phyloP scores from a whole-genome alignment of 2,113 vertebrate genomes.

The Tautogolabrus adspersus region DNA sequence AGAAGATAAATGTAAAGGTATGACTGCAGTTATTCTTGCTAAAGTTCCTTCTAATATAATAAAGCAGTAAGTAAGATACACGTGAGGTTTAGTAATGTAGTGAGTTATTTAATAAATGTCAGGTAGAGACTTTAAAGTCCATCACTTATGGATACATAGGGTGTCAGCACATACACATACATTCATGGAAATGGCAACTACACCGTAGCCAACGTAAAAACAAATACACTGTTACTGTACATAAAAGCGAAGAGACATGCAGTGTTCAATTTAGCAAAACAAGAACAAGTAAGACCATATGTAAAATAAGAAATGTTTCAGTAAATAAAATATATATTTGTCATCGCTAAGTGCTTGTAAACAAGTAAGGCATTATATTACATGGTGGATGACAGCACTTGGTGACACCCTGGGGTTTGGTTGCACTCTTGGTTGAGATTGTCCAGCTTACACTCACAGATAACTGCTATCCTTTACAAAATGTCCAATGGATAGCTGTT shows the following conservation, averaged over 20 bases:
- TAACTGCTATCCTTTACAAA: slow-evolving; percentile 23
- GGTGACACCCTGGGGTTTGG: slow-evolving; percentile 67
- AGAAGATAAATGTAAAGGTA: not conserved
- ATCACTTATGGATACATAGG: slow-evolving; percentile 64
- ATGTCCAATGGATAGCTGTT: slow-evolving; percentile 50
- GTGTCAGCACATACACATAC: slow-evolving; percentile 66
- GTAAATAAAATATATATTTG: slow-evolving; percentile 81
- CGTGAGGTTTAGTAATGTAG: slow-evolving; percentile 64
- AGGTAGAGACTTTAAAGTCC: slow-evolving; percentile 57
- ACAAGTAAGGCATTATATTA: slow-evolving; percentile 81
- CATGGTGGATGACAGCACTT: slow-evolving; percentile 74
- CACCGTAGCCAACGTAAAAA: slow-evolving; percentile 58
- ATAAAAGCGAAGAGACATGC: slow-evolving; percentile 69
- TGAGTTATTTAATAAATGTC: slow-evolving; percentile 78
- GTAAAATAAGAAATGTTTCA: slow-evolving; percentile 75
- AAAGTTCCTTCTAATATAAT: not conserved
- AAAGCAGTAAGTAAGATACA: slow-evolving; percentile 4
- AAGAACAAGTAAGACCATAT: slow-evolving; percentile 64
- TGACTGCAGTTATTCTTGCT: not conserved
- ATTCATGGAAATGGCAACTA: slow-evolving; percentile 62
- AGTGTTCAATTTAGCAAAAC: slow-evolving; percentile 59
- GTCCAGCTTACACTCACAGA: slow-evolving; percentile 64
- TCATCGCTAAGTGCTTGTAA: slow-evolving; percentile 83
- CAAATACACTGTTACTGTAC: slow-evolving; percentile 66
- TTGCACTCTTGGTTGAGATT: slow-evolving; percentile 71